Base-by-base conservation (phyloP, 2,888 invertebrate species). In the Stenolophus ochropezus region DNA sequence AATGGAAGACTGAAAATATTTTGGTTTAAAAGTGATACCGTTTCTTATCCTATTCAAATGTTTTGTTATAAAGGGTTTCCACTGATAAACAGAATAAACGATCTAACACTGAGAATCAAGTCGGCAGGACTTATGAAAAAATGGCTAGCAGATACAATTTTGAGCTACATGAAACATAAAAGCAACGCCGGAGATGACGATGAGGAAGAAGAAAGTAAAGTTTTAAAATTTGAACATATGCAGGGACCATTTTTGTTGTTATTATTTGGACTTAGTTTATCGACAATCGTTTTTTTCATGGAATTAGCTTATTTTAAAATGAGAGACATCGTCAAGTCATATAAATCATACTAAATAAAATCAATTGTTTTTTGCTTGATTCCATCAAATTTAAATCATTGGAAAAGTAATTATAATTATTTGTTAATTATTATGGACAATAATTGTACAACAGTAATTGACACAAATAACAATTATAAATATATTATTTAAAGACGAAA, bases 31-130 rank as follows among this genome's bases (percentile, higher is more conserved):
- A 23, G 8, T 2, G 65, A 79, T 27, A 71, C 71, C 4, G 71
- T 79, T 23, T 79, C 79, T 16, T 79, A 71, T 51, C 71, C 79
- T 4, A 71, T 79, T 25, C 79, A 79, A 33, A 79, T 79, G 79
- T 79, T 53, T 69, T 47, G 20, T 14, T 69, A 53, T 53, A 79
- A 71, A 71, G 79, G 79, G 8, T 79, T 71, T 71, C 79, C 79
- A n/a, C 20, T 79, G 16, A 51, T 71, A 5, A n/a, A 18, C 1
- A 51, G 69, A 53, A 53, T 79, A 1, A 71, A 79, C 27, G 51
- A 69, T n/a, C 16, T 79, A n/a, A 71, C 71, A 27, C 5, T 71
- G 5, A 49, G 79, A 5, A 71, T 79, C 16, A 71, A 71, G n/a
- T 51, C 51, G 5, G 69, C 53, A 23, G 79, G 79, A 23, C 56